phyloP scores from a whole-genome alignment of 2,888 invertebrate species.

The Strigamia transsilvanica region DNA sequence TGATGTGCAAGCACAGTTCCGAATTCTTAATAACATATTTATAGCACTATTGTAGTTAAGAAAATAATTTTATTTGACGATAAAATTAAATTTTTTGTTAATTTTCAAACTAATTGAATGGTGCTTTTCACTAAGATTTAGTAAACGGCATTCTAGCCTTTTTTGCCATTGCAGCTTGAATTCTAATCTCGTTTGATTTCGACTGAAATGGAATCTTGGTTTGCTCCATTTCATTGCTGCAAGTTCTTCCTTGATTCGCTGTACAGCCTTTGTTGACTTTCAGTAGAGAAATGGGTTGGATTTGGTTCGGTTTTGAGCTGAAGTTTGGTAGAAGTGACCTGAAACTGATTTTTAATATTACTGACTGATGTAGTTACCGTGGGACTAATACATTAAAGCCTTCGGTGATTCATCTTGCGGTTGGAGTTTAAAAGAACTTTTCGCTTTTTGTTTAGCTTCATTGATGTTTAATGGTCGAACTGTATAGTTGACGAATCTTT shows the following conservation, averaged over 20 bases:
- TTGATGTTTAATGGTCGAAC: background rate
- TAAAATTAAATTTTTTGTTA: too few relatives aligned
- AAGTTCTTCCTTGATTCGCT: background rate
- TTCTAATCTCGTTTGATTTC: slow-evolving; percentile 15
- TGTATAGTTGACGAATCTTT: background rate
- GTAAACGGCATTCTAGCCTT: slow-evolving; percentile 19
- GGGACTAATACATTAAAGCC: background rate
- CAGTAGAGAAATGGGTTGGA: background rate
- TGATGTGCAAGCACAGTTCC: too few relatives aligned
- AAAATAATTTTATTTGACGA: background rate
- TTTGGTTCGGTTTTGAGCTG: background rate
- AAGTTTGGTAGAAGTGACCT: background rate
- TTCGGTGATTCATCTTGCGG: background rate
- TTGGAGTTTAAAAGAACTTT: background rate
- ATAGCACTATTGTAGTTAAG: background rate
- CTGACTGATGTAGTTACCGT: background rate
- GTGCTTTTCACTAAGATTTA: background rate
- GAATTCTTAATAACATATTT: background rate
- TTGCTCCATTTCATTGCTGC: slow-evolving; percentile 7
- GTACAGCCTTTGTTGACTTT: background rate
- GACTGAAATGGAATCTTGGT: slow-evolving; percentile 36
- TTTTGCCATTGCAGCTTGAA: slow-evolving; percentile 18
- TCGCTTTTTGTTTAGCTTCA: background rate
- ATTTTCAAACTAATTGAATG: too few relatives aligned
- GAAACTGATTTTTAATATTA: background rate